Evolutionary conservation across 1,140 invertebrate genomes (phyloP).

Genomic region (Orius laevigatus): DNA sequence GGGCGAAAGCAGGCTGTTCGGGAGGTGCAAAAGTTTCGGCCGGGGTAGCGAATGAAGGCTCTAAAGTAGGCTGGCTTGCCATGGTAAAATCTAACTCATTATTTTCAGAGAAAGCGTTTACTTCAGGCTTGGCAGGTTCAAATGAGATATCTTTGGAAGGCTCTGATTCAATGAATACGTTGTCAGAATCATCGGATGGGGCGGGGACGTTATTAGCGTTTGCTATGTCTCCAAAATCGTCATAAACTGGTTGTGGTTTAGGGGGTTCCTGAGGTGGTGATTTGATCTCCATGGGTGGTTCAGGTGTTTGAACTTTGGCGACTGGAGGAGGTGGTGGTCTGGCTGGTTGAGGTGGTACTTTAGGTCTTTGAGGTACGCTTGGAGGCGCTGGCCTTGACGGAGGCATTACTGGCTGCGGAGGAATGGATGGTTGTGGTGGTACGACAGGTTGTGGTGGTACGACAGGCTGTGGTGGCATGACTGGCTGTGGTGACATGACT

Average conservation of each 20-base stretch:
- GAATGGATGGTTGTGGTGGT: background rate
- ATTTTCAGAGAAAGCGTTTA: background rate
- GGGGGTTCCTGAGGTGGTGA: background rate
- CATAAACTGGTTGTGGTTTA: background rate
- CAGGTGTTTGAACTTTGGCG: background rate
- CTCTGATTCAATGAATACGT: background rate
- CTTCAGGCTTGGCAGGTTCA: background rate
- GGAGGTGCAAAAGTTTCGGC: background rate
- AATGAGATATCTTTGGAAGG: background rate
- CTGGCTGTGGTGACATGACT: slow-evolving; percentile 4
- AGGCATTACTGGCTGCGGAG: slow-evolving; percentile 1
- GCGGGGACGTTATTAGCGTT: background rate
- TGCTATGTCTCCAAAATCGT: background rate
- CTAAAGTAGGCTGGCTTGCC: slow-evolving; percentile 1
- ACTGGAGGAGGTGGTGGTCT: background rate
- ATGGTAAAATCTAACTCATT: background rate
- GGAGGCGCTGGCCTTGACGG: slow-evolving; percentile 21
- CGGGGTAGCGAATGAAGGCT: background rate
- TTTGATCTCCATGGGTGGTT: background rate
- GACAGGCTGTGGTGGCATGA: slow-evolving; percentile 13
- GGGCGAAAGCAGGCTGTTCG: background rate
- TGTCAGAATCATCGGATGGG: background rate
- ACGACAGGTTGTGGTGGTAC: slow-evolving; percentile 10
- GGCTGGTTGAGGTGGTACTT: slow-evolving; percentile 15
- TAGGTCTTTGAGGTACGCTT: slow-evolving; percentile 22